A percentile compares a stretch with the other conserved stretches of the same genome.
phyloP scores from a whole-genome alignment of 2,113 vertebrate species.

The Hemiprocne comata region DNA sequence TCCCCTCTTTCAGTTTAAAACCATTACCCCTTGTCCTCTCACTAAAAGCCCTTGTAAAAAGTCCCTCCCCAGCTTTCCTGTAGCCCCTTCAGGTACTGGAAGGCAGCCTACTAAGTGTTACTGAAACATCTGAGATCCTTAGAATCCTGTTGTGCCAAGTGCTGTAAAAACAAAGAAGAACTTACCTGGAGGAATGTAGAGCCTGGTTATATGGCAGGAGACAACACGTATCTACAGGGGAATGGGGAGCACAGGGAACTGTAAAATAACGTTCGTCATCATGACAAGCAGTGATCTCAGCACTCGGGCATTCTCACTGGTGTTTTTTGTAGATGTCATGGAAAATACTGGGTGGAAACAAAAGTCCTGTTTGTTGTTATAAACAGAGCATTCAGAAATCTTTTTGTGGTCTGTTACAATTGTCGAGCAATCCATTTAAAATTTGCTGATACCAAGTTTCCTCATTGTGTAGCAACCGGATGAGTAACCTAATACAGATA shows the following conservation, averaged over 20 bases:
- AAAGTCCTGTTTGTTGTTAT: conserved; percentile 19
- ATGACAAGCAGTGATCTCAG: conserved; percentile 32
- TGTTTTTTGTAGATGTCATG: neutral
- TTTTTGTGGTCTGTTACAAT: conserved; percentile 34
- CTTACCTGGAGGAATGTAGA: neutral
- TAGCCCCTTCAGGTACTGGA: no score
- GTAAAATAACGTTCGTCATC: neutral
- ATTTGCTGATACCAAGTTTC: conserved; percentile 8
- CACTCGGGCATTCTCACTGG: neutral
- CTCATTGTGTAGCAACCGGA: neutral
- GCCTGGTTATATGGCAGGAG: neutral
- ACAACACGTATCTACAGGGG: neutral
- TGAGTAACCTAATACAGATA: conserved; percentile 4
- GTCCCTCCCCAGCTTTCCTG: no score
- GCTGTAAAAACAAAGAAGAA: neutral
- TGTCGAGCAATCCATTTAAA: conserved; percentile 17
- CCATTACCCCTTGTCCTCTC: no score
- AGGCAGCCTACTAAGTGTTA: neutral
- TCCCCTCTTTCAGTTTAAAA: no score
- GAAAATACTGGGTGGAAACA: conserved; percentile 42
- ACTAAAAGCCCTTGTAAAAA: no score
- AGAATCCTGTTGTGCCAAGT: neutral
- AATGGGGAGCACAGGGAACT: neutral
- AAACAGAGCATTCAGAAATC: conserved; percentile 6
- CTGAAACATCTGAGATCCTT: neutral